A percentile compares a stretch with the other conserved stretches of the same genome.
These are phyloP conservation scores for Bergia puertoricense DNA, from an alignment of 92 coral and sea anemone species.

Conservation along the genomic window DNA sequence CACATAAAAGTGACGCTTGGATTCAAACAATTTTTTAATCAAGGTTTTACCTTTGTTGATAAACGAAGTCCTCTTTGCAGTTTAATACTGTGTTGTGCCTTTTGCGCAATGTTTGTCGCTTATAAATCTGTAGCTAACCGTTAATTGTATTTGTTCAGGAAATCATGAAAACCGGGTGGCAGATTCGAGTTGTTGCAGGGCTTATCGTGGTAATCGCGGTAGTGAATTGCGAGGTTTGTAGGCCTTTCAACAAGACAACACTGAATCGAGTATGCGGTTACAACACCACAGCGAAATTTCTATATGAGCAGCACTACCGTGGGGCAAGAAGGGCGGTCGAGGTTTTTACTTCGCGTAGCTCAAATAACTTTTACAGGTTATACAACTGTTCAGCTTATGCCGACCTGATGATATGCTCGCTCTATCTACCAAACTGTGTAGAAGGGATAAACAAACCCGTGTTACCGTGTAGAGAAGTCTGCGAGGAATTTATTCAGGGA, in stretches of 20 bases:
- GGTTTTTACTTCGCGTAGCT: conserved; percentile 13
- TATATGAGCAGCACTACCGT: neutral
- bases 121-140: neutral
- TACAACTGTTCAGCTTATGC: conserved; percentile 57
- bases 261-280: conserved; percentile 54
- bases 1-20: neutral
- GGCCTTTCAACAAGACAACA: conserved; percentile 44
- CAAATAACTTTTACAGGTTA: conserved; percentile 10
- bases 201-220: neutral
- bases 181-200: neutral
- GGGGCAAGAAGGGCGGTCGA: conserved; percentile 10
- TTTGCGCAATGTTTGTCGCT: neutral
- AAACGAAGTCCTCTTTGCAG: neutral
- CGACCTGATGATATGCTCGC: conserved; percentile 51
- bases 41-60: neutral
- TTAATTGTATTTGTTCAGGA: neutral
- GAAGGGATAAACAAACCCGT: conserved; percentile 47
- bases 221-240: conserved; percentile 33
- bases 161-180: conserved; percentile 8
- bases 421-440: conserved; percentile 54
- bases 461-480: conserved; percentile 73
- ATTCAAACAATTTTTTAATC: neutral
- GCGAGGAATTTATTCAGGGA: conserved; percentile 73
- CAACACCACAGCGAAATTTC: conserved; percentile 46
- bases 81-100: neutral